These are phyloP conservation scores for Hyles vespertilio DNA, from an alignment of 1,140 invertebrate genomes.

Conservation along the genomic window DNA sequence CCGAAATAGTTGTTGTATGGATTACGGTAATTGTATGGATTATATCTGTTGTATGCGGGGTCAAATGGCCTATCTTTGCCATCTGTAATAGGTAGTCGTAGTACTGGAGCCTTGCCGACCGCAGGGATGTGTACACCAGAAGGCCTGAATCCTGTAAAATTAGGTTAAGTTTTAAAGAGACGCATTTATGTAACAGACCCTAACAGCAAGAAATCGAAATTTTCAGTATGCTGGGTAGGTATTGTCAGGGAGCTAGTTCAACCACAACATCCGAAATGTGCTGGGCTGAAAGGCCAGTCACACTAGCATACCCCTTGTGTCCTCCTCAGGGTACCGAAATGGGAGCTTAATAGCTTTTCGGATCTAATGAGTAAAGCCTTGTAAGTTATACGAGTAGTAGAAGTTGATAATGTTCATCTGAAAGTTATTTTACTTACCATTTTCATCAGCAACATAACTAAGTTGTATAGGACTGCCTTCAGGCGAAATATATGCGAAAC, in stretches of 20 bases:
- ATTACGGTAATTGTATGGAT: constrained; percentile 28
- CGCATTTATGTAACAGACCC: not conserved
- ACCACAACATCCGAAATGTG: too few species aligned
- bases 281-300: too few species aligned
- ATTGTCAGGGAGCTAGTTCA: too few species aligned
- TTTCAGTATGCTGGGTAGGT: too few species aligned
- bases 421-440: constrained; percentile 45
- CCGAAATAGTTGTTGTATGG: constrained; percentile 27
- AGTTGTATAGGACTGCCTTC: constrained; percentile 82
- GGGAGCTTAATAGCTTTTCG: too few species aligned
- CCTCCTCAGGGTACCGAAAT: too few species aligned
- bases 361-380: too few species aligned
- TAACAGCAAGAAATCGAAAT: too few species aligned
- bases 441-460: constrained; percentile 80
- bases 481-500: constrained; percentile 86
- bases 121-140: constrained; percentile 58
- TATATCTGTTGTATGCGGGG: constrained; percentile 37
- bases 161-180: not conserved
- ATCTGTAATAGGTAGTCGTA: constrained; percentile 21
- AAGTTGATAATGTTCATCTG: not conserved
- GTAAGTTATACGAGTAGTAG: too few species aligned
- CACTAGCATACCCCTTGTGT: too few species aligned
- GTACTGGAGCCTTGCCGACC: constrained; percentile 37
- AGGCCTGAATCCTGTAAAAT: constrained; percentile 59
- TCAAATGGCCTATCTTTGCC: constrained; percentile 29